Evolutionary conservation across 2,797 vertebrate genomes (phyloP).

Genomic region (Lacerta viridis): DNA sequence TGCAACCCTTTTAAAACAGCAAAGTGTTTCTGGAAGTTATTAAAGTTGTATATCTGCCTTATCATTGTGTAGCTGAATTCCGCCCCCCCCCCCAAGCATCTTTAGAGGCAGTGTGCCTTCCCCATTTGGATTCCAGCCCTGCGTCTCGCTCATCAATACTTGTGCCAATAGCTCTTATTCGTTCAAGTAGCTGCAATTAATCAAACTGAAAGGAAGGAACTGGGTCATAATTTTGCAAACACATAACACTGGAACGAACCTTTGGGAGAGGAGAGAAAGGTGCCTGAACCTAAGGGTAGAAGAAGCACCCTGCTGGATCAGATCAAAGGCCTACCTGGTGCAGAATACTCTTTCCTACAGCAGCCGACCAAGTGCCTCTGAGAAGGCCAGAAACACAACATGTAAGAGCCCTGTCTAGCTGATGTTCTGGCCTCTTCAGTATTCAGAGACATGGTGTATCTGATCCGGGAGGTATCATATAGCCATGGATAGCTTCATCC

Average conservation of each 20-base stretch:
- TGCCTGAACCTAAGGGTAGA: neutral
- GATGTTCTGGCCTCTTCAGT: neutral
- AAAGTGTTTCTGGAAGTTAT: conserved; percentile 29
- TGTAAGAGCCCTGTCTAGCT: no score
- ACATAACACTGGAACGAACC: neutral
- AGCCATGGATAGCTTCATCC: neutral
- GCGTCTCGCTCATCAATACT: conserved; percentile 23
- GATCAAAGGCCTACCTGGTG: neutral
- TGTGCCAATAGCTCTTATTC: conserved; percentile 37
- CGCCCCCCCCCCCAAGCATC: conserved; percentile 20
- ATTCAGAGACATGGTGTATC: neutral
- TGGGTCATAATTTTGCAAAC: neutral
- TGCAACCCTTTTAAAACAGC: neutral
- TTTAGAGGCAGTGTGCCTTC: conserved; percentile 2
- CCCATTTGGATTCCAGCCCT: conserved; percentile 40
- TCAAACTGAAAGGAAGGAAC: conserved; percentile 36
- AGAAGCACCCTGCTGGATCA: neutral
- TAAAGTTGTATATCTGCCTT: conserved; percentile 45
- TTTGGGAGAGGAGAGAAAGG: neutral
- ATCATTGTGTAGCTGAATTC: conserved; percentile 36
- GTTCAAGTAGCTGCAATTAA: conserved; percentile 29
- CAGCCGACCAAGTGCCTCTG: no score
- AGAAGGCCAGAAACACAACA: neutral
- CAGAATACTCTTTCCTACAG: no score
- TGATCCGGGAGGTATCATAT: neutral